Evolutionary conservation across 2,113 vertebrate species (phyloP).

Genomic region (Chaenocephalus aceratus): DNA sequence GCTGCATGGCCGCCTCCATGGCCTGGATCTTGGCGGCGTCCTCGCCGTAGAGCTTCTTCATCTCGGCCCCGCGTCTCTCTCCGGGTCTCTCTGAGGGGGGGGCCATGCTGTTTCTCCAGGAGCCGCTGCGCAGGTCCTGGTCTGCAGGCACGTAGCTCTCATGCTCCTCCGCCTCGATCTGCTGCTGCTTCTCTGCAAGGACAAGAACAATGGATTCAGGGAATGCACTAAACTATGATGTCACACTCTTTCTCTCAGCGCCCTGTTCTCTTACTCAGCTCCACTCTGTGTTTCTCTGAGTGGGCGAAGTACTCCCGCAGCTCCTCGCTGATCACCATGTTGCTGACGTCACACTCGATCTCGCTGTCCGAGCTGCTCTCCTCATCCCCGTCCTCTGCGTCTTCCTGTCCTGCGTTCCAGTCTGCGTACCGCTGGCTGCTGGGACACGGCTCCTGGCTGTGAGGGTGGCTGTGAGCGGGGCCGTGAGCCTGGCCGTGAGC

Average conservation of each 20-base stretch:
- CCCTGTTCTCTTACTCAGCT: slow-evolving; percentile 88
- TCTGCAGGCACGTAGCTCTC: slow-evolving; percentile 88
- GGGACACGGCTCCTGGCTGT: slow-evolving; percentile 45
- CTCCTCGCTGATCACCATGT: slow-evolving; percentile 97
- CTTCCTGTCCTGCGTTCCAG: slow-evolving; percentile 63
- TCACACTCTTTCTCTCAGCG: background rate
- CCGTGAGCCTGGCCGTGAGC: background rate
- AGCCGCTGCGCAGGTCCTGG: slow-evolving; percentile 85
- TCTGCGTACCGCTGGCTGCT: slow-evolving; percentile 59
- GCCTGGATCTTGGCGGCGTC: slow-evolving; percentile 90
- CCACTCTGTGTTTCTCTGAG: slow-evolving; percentile 90
- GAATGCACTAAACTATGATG: background rate
- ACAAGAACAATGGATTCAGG: background rate
- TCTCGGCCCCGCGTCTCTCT: slow-evolving; percentile 88
- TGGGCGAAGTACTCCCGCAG: slow-evolving; percentile 94
- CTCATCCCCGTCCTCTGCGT: slow-evolving; percentile 68
- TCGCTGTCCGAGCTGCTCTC: slow-evolving; percentile 75
- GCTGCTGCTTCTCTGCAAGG: slow-evolving; percentile 90
- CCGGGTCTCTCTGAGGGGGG: slow-evolving; percentile 89
- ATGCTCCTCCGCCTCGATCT: slow-evolving; percentile 87
- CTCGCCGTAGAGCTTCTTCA: slow-evolving; percentile 91
- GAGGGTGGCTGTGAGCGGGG: slow-evolving; percentile 42
- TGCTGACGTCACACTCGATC: slow-evolving; percentile 92
- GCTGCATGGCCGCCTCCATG: slow-evolving; percentile 95
- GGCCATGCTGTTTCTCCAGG: slow-evolving; percentile 66